Evolutionary conservation across 2,888 invertebrate genomes (phyloP).

Genomic region (Carcina quercana): DNA sequence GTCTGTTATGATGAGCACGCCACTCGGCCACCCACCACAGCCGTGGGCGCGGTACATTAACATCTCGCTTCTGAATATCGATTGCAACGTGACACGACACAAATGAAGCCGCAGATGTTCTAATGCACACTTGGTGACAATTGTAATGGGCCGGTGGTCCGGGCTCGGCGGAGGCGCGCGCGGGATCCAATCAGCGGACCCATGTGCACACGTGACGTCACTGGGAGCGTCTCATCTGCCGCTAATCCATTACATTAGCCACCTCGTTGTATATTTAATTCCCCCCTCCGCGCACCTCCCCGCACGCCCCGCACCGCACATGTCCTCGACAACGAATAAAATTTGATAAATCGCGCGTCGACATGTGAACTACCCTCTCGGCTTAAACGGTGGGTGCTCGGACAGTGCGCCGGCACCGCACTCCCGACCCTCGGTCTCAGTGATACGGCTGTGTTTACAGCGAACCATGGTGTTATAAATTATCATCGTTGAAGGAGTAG

Average conservation of each 20-base stretch:
- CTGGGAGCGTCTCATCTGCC: conserved; percentile 52
- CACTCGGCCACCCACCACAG: too few species aligned
- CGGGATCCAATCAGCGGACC: conserved; percentile 42
- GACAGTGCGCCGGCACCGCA: conserved; percentile 24
- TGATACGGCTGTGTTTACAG: conserved; percentile 20
- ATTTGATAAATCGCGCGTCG: conserved; percentile 72
- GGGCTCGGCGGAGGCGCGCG: too few species aligned
- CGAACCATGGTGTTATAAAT: conserved; percentile 29
- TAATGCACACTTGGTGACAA: too few species aligned
- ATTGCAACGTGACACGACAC: too few species aligned
- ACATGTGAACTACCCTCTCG: conserved; percentile 73
- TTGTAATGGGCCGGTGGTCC: too few species aligned
- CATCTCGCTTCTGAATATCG: too few species aligned
- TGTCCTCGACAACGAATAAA: conserved; percentile 65
- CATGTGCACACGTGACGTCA: conserved; percentile 56
- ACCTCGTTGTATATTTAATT: conserved; percentile 68
- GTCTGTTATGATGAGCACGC: too few species aligned
- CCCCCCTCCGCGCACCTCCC: conserved; percentile 25
- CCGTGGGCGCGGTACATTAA: too few species aligned
- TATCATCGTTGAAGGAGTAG: conserved; percentile 47
- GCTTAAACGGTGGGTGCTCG: conserved; percentile 58
- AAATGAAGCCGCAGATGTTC: too few species aligned
- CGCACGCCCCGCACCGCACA: conserved; percentile 54
- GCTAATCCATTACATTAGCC: conserved; percentile 72
- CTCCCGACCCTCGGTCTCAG: conserved; percentile 21